A percentile compares a stretch with the other conserved stretches of the same genome.
Conservation (phyloP, 1,140 invertebrate genomes). For the Bombus terrestris region DNA sequence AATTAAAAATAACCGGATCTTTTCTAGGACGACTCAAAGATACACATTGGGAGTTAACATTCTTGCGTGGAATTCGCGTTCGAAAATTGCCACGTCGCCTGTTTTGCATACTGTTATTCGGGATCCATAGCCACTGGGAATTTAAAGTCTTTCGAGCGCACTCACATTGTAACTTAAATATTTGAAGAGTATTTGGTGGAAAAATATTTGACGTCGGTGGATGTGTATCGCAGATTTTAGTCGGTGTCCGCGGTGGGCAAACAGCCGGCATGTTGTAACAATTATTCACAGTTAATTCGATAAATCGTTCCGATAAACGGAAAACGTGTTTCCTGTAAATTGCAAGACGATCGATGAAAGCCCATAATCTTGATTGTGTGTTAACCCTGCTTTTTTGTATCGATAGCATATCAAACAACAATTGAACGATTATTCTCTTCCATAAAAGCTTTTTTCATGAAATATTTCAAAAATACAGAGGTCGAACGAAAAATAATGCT, state of each 20-base stretch:
- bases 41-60: neutral
- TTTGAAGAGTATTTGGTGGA: neutral
- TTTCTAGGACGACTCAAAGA: too few relatives aligned
- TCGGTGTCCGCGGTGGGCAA: neutral
- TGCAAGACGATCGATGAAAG: constrained; percentile 7
- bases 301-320: neutral
- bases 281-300: constrained; percentile 19
- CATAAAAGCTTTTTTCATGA: neutral
- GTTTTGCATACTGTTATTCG: neutral
- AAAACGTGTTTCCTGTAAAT: neutral
- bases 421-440: neutral
- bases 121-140: neutral
- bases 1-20: too few relatives aligned
- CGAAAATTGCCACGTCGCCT: neutral
- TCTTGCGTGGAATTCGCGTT: neutral
- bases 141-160: neutral
- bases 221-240: constrained; percentile 8
- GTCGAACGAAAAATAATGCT: too few relatives aligned
- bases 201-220: constrained; percentile 3
- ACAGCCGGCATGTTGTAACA: neutral
- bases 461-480: neutral
- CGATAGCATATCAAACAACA: neutral
- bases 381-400: neutral
- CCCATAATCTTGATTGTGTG: neutral
- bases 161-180: constrained; percentile 8